A percentile compares a stretch with the other conserved stretches of the same genome.
Evolutionary conservation across 1,140 invertebrate species (phyloP).

Genomic region (Brachionus calyciflorus): DNA sequence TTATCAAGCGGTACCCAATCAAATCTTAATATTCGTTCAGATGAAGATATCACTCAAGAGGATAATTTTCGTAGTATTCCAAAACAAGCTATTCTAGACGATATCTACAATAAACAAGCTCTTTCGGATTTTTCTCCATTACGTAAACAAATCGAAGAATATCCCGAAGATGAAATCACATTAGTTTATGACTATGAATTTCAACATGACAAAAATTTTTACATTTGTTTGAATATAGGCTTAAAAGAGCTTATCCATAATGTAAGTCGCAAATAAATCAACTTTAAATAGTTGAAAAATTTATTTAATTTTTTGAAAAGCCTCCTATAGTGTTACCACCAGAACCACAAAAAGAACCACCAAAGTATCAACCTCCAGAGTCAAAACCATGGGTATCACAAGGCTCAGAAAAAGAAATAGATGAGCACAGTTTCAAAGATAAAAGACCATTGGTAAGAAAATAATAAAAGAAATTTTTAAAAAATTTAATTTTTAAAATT

Average conservation of each 20-base stretch:
- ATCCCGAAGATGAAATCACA: conserved; percentile 57
- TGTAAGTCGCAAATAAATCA: neutral
- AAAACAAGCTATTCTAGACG: conserved; percentile 49
- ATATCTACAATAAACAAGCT: conserved; percentile 56
- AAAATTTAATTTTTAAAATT: neutral
- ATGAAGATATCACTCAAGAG: conserved; percentile 57
- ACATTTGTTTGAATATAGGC: conserved; percentile 51
- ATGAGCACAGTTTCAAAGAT: conserved; percentile 53
- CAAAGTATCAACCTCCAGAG: conserved; percentile 57
- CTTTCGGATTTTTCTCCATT: conserved; percentile 58
- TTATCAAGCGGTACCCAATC: conserved; percentile 57
- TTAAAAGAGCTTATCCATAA: conserved; percentile 50
- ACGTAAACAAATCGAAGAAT: conserved; percentile 56
- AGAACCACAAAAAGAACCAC: conserved; percentile 53
- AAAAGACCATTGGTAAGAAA: conserved; percentile 53
- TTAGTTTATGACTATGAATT: conserved; percentile 59
- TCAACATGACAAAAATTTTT: conserved; percentile 59
- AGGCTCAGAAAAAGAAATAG: conserved; percentile 59
- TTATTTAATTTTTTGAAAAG: neutral
- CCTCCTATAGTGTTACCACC: conserved; percentile 48
- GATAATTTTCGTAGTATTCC: conserved; percentile 49
- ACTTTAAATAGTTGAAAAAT: neutral
- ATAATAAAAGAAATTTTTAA: neutral
- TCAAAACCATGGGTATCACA: conserved; percentile 57
- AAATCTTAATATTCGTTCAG: conserved; percentile 54